These are phyloP conservation scores for Lasioglossum vierecki DNA, from an alignment of 2,888 invertebrate species.

Conservation along the genomic window DNA sequence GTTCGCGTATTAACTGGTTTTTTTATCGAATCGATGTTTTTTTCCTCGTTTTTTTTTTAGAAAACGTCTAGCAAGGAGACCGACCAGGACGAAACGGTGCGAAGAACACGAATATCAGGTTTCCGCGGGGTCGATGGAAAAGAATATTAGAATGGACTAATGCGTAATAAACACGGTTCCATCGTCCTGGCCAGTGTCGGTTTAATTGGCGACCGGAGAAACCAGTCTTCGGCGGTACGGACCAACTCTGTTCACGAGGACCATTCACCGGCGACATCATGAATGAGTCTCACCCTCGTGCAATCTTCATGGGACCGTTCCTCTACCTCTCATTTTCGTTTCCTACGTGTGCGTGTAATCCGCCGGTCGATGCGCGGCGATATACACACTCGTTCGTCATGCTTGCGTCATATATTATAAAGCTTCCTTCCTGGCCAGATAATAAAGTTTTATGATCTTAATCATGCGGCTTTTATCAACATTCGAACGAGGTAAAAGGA, in stretches of 20 bases:
- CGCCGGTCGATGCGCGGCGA: slow-evolving; percentile 8
- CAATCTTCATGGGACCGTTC: slow-evolving; percentile 23
- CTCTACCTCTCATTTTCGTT: not conserved
- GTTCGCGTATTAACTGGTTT: not conserved
- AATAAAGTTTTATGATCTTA: slow-evolving; percentile 34
- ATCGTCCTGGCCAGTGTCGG: slow-evolving; percentile 60
- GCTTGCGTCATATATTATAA: slow-evolving; percentile 20
- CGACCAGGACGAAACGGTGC: slow-evolving; percentile 20
- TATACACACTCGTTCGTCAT: slow-evolving; percentile 19
- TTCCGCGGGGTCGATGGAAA: slow-evolving; percentile 24
- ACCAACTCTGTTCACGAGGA: slow-evolving; percentile 25
- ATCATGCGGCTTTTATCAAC: slow-evolving; percentile 24
- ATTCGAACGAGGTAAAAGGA: not conserved
- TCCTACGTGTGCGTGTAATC: not conserved
- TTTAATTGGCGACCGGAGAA: slow-evolving; percentile 72
- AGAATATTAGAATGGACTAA: slow-evolving; percentile 62
- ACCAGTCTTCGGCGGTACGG: slow-evolving; percentile 61
- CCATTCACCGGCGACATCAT: slow-evolving; percentile 71
- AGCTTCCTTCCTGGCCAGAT: not conserved
- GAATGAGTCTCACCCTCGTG: slow-evolving; percentile 66
- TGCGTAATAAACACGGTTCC: slow-evolving; percentile 69
- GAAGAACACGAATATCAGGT: slow-evolving; percentile 67
- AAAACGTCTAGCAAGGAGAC: not conserved
- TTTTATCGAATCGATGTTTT: not conserved
- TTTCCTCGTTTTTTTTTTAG: not conserved